Conservation (phyloP, 2,888 invertebrate species). For the Platycnemis pennipes region DNA sequence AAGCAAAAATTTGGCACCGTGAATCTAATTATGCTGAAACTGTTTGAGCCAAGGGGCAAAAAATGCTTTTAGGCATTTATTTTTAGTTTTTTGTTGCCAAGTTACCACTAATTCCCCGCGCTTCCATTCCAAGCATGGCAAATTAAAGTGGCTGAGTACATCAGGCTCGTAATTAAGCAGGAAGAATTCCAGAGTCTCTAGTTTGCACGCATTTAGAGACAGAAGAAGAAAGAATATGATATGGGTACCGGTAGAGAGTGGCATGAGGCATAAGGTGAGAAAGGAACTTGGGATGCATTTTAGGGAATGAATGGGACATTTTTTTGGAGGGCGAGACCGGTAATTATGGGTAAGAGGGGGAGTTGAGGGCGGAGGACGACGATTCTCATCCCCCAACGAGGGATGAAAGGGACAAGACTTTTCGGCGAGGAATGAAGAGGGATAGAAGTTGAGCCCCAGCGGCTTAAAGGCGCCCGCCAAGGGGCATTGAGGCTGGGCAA, state of each 20-base stretch:
- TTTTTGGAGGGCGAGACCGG: not conserved
- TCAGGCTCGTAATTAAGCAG: too few relatives aligned
- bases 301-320: not conserved
- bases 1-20: too few relatives aligned
- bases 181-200: not conserved
- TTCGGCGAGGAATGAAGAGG: slow-evolving; percentile 17
- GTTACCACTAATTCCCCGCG: too few relatives aligned
- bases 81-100: too few relatives aligned
- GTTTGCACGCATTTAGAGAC: not conserved
- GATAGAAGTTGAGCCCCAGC: slow-evolving; percentile 33
- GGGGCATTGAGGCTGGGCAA: slow-evolving; percentile 15
- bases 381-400: not conserved
- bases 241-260: too few relatives aligned
- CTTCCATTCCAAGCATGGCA: too few relatives aligned
- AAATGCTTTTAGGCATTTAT: too few relatives aligned
- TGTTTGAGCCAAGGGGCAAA: too few relatives aligned
- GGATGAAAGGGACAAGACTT: not conserved
- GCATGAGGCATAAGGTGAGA: not conserved
- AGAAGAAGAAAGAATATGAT: too few relatives aligned
- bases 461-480: slow-evolving; percentile 45
- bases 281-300: not conserved
- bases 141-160: too few relatives aligned
- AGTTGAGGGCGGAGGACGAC: not conserved
- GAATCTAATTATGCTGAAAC: too few relatives aligned
- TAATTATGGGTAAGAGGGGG: not conserved